Percentiles rank a stretch among this genome's conserved stretches.
Conservation (phyloP, 2,888 invertebrate genomes). For the Spodoptera littoralis region DNA sequence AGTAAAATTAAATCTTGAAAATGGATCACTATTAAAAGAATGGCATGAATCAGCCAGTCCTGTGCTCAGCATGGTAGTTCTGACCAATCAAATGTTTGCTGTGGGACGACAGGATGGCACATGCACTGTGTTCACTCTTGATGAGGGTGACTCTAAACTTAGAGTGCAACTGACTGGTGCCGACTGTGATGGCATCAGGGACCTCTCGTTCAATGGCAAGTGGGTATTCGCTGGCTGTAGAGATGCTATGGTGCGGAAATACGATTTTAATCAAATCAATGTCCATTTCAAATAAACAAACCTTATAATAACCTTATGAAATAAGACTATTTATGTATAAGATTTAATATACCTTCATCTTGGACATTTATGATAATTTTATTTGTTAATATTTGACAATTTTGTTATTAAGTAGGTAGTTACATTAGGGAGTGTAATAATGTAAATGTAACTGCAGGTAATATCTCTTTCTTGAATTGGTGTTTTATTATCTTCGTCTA, state of each 20-base stretch:
- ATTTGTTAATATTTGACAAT: slow-evolving; percentile 12
- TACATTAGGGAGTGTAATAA: too few relatives aligned
- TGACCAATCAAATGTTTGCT: slow-evolving; percentile 85
- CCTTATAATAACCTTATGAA: slow-evolving; percentile 19
- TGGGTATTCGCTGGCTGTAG: slow-evolving; percentile 90
- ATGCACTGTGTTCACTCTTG: slow-evolving; percentile 86
- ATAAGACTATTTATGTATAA: slow-evolving; percentile 54
- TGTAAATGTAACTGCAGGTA: too few relatives aligned
- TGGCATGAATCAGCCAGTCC: slow-evolving; percentile 89
- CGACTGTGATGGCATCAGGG: slow-evolving; percentile 92
- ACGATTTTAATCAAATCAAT: slow-evolving; percentile 86
- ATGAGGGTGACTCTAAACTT: slow-evolving; percentile 68
- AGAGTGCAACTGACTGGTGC: slow-evolving; percentile 91
- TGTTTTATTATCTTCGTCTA: slow-evolving; percentile 4
- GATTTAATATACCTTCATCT: slow-evolving; percentile 49
- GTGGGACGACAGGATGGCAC: slow-evolving; percentile 91
- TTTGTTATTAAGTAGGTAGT: not conserved
- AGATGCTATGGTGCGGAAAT: slow-evolving; percentile 90
- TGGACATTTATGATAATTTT: slow-evolving; percentile 34
- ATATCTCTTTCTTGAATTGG: slow-evolving; percentile 2
- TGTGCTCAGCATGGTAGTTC: slow-evolving; percentile 84
- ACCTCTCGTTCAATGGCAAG: slow-evolving; percentile 88
- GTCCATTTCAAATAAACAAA: slow-evolving; percentile 81
- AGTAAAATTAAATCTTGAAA: slow-evolving; percentile 69
- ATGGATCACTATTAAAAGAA: slow-evolving; percentile 71